Percentiles rank a stretch among this genome's conserved stretches.
Conservation (phyloP, 2,888 invertebrate species). For the Ennomos quercinarius region DNA sequence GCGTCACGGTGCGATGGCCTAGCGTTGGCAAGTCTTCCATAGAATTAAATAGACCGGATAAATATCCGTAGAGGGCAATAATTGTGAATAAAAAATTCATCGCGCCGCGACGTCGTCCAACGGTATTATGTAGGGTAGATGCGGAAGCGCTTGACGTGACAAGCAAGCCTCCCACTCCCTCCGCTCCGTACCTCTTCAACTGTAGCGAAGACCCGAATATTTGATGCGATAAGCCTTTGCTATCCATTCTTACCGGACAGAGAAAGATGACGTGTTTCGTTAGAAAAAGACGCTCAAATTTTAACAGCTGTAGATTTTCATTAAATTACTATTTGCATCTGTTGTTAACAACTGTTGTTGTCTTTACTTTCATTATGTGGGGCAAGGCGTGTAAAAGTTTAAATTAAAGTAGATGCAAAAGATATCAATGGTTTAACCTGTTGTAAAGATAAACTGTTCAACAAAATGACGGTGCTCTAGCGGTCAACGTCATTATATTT, state of each 20-base stretch:
- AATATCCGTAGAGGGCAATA: conserved; percentile 65
- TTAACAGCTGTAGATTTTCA: too few relatives aligned
- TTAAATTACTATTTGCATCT: too few relatives aligned
- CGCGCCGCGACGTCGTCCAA: conserved; percentile 48
- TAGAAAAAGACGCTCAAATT: too few relatives aligned
- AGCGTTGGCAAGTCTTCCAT: conserved; percentile 43
- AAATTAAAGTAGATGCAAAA: too few relatives aligned
- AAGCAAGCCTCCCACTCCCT: conserved; percentile 15
- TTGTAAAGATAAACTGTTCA: conserved; percentile 8
- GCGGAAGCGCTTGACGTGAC: conserved; percentile 49
- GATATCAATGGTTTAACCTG: conserved; percentile 5
- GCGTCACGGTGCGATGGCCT: conserved; percentile 40
- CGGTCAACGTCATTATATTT: conserved; percentile 15
- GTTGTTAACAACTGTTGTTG: too few relatives aligned
- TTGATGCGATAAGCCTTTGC: conserved; percentile 48
- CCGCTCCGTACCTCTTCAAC: conserved; percentile 25
- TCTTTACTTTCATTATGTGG: too few relatives aligned
- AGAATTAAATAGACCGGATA: conserved; percentile 68
- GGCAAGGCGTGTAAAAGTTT: too few relatives aligned
- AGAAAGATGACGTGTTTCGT: too few relatives aligned
- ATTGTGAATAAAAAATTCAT: conserved; percentile 79
- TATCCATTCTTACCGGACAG: conserved; percentile 9
- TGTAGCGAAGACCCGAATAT: conserved; percentile 50
- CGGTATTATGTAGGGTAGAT: conserved; percentile 48
- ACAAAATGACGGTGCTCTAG: conserved; percentile 10